Evolutionary conservation across 2,797 vertebrate genomes (phyloP), one percentile per base, ranked within the genome.

Genomic region (Eulemur coronatus): DNA sequence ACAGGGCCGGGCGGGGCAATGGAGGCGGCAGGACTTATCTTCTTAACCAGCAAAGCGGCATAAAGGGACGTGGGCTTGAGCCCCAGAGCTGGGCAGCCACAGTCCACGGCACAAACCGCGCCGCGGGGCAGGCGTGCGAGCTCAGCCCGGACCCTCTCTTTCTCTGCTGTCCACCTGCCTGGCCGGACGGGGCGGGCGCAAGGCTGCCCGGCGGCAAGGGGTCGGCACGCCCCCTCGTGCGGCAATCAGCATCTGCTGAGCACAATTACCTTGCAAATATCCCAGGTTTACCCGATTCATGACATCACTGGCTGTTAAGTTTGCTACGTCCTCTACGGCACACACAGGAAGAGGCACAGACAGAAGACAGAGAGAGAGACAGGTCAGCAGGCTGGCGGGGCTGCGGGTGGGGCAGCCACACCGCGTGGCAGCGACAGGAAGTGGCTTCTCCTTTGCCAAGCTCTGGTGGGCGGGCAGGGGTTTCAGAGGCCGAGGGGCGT

Each of bases 271-370:
- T 99, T 99, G 99, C 98, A 99, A 99, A 99, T 99, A 99, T 99
- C 99, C 99, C 99, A 99, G 99, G 99, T 99, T 99, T 99, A 99
- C 99, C 99, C 99, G 99, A 99, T 99, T 99, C 99, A 99, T 99
- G 99, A 99, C 99, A 99, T 99, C 99, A 99, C 99, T 99, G 98
- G 99, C 99, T 98, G 99, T 99, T 99, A 99, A 99, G 99, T 99
- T 99, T 99, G 99, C 99, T 99, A 99, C 99, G 99, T 99, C 99
- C 99, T 99, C 99, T 99, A 99, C 97, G 98, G 99, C 99, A 98
- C 99, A 98, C 98, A 98, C 96, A 97, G 98, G 98, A 93, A 95
- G 78, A 98, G 97, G 98, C 98, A 98, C 98, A 98, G 98, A 99
- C 98, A 99, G 98, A 99, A 99, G 97, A 99, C 96, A 98, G 98